Percentiles rank a stretch among this genome's conserved stretches.
These are phyloP conservation scores for Drosophila equinoxialis DNA, from an alignment of 1,140 invertebrate species.

Conservation along the genomic window DNA sequence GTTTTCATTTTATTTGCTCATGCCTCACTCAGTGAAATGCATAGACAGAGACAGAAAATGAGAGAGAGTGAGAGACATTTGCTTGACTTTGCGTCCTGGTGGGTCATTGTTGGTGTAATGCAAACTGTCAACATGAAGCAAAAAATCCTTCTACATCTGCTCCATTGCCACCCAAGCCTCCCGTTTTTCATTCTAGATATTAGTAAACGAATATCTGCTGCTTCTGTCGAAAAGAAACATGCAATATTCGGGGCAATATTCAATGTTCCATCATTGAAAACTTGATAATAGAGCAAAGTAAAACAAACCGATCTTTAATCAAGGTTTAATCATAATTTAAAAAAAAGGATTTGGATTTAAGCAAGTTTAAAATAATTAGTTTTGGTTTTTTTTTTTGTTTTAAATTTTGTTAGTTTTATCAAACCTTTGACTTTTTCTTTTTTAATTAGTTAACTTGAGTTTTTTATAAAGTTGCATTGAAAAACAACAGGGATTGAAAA, in stretches of 20 bases:
- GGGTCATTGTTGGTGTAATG: conserved; percentile 4
- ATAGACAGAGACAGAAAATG: not conserved
- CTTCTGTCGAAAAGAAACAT: not conserved
- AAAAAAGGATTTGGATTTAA: too few relatives aligned
- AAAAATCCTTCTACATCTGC: not conserved
- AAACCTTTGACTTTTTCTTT: too few relatives aligned
- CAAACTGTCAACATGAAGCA: conserved; percentile 5
- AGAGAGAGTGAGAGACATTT: not conserved
- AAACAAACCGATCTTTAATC: too few relatives aligned
- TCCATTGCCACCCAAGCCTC: not conserved
- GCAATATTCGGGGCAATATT: not conserved
- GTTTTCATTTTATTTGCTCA: conserved; percentile 1
- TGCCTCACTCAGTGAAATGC: not conserved
- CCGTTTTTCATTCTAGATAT: not conserved
- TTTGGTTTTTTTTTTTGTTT: too few relatives aligned
- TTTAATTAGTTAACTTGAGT: too few relatives aligned
- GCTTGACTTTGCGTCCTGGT: not conserved
- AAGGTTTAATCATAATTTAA: too few relatives aligned
- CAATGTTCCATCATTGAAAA: not conserved
- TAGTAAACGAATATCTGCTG: conserved; percentile 1
- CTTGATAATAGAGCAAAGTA: too few relatives aligned
- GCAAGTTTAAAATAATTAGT: too few relatives aligned
- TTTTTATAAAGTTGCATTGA: too few relatives aligned
- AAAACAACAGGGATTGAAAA: too few relatives aligned
- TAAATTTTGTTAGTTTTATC: too few relatives aligned